These are phyloP conservation scores for Anadara kagoshimensis DNA, from an alignment of 1,140 invertebrate species.

Conservation along the genomic window DNA sequence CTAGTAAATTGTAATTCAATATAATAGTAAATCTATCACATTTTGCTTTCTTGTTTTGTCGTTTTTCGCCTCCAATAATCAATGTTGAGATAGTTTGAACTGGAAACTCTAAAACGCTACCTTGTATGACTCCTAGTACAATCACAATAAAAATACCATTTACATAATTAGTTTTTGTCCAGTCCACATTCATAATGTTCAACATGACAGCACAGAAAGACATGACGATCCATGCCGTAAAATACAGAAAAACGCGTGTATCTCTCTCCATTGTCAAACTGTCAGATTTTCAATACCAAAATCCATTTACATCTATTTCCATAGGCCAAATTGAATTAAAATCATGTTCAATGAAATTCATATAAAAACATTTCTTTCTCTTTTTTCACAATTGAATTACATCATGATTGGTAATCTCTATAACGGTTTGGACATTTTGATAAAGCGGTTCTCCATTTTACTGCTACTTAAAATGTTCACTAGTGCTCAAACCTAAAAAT, in stretches of 20 bases:
- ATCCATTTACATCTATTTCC: too few species aligned
- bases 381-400: too few species aligned
- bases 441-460: too few species aligned
- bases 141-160: slow-evolving; percentile 56
- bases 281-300: too few species aligned
- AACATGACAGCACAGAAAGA: slow-evolving; percentile 45
- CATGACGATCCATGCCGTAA: slow-evolving; percentile 55
- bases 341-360: too few species aligned
- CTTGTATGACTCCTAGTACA: slow-evolving; percentile 59
- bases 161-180: slow-evolving; percentile 52
- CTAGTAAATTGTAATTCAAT: slow-evolving; percentile 67
- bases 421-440: too few species aligned
- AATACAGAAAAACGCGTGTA: slow-evolving; percentile 54
- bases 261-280: slow-evolving; percentile 34
- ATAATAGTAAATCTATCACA: slow-evolving; percentile 53
- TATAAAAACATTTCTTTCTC: too few species aligned
- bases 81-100: slow-evolving; percentile 62
- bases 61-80: slow-evolving; percentile 54
- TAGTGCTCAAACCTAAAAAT: too few species aligned
- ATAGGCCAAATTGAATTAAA: too few species aligned
- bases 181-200: slow-evolving; percentile 63
- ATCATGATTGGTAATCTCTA: too few species aligned
- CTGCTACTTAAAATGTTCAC: too few species aligned
- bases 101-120: slow-evolving; percentile 62
- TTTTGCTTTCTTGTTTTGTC: slow-evolving; percentile 35